A percentile compares a stretch with the other conserved stretches of the same genome.
These are phyloP conservation scores for Agonum fuliginosum DNA, from an alignment of 2,888 invertebrate species.

Conservation along the genomic window DNA sequence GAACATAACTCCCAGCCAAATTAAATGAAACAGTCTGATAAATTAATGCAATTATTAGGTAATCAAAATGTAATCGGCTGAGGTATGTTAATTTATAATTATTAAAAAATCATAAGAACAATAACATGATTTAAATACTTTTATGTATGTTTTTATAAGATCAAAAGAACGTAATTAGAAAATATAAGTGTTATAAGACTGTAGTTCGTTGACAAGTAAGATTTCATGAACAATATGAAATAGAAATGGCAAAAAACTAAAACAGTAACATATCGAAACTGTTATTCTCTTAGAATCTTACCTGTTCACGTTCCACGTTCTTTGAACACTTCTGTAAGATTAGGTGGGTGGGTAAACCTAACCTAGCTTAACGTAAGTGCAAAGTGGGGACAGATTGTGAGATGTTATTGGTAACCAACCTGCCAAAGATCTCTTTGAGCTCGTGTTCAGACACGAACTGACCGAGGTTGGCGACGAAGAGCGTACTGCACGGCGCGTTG, in stretches of 20 bases:
- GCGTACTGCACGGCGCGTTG: slow-evolving; percentile 95
- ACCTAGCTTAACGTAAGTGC: background rate
- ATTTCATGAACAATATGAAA: slow-evolving; percentile 27
- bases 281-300: slow-evolving; percentile 25
- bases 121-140: too few species aligned
- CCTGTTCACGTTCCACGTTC: slow-evolving; percentile 40
- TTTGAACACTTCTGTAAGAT: slow-evolving; percentile 25
- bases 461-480: slow-evolving; percentile 98
- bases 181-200: slow-evolving; percentile 14
- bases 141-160: too few species aligned
- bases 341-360: background rate
- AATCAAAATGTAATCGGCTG: too few species aligned
- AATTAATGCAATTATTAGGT: too few species aligned
- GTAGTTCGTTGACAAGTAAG: slow-evolving; percentile 48
- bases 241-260: slow-evolving; percentile 2
- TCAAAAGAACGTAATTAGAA: slow-evolving; percentile 28
- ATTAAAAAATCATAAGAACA: too few species aligned
- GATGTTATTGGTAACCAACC: slow-evolving; percentile 76
- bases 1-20: too few species aligned
- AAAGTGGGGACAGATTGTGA: background rate
- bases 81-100: too few species aligned
- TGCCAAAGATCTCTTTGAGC: slow-evolving; percentile 98
- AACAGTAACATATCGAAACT: background rate
- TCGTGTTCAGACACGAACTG: slow-evolving; percentile 99
- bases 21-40: too few species aligned